Evolutionary conservation across 2,113 vertebrate genomes (phyloP).

Genomic region (Excalfactoria chinensis): DNA sequence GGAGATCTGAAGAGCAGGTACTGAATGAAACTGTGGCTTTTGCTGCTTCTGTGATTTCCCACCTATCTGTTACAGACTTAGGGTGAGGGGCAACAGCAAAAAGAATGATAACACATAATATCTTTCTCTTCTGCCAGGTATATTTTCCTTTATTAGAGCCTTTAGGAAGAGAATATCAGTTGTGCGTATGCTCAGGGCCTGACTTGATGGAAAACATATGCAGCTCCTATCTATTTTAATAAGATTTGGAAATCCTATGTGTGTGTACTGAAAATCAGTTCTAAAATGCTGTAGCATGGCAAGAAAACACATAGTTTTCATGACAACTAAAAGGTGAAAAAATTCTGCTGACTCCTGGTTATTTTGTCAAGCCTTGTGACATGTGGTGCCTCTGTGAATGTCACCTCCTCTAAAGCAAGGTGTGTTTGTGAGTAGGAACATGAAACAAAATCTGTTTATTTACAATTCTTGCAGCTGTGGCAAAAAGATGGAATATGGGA

Average conservation of each 20-base stretch:
- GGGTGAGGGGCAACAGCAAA: not conserved
- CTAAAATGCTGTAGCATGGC: not conserved
- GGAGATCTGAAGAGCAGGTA: not conserved
- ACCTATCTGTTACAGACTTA: not conserved
- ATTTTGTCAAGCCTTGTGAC: not conserved
- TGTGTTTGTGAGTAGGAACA: not conserved
- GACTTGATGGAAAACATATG: not conserved
- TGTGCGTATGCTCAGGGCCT: not conserved
- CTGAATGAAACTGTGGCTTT: not conserved
- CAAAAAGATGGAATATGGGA: not conserved
- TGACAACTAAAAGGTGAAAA: not conserved
- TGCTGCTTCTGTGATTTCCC: not conserved
- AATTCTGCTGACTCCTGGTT: not conserved
- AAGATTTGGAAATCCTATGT: not conserved
- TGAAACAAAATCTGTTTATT: not conserved
- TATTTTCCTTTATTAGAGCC: not conserved
- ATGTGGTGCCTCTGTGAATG: not conserved
- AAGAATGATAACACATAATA: not conserved
- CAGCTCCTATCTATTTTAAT: not conserved
- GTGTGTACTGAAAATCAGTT: not conserved
- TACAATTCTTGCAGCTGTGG: not conserved
- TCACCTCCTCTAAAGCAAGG: not conserved
- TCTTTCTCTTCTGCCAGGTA: not conserved
- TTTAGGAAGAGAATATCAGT: not conserved
- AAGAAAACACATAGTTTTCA: not conserved